Evolutionary conservation across 1,140 invertebrate species (phyloP), one percentile per base, ranked within the genome.

Genomic region (Diorhabda elongata): DNA sequence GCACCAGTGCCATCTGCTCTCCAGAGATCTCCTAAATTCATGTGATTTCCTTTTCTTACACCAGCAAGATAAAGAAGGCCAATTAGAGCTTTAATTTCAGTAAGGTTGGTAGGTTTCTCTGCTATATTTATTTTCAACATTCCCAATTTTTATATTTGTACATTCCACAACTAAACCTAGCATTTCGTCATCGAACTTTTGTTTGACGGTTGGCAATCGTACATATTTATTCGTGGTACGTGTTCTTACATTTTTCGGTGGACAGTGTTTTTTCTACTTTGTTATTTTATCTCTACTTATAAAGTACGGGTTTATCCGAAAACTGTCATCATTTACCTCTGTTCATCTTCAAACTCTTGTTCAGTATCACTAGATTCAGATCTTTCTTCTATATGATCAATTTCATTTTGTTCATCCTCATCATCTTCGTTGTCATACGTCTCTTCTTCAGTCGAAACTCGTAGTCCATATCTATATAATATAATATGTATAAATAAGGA

Each of bases 81-180:
- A 63, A 63, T 44, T n/a, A 63, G 44, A 6, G 44, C 41, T 45
- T 44, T 63, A 3, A 63, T 63, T 63, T 63, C 61, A 11, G 58
- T 2, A 47, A 47, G 5, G 45, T 47, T n/a, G n/a, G n/a, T n/a
- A n/a, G n/a, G n/a, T n/a, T n/a, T n/a, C n/a, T n/a, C n/a, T n/a
- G n/a, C n/a, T n/a, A n/a, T n/a, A n/a, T n/a, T n/a, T n/a, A n/a
- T n/a, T n/a, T n/a, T n/a, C n/a, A n/a, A n/a, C n/a, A n/a, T n/a
- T n/a, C n/a, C n/a, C n/a, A n/a, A n/a, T n/a, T n/a, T n/a, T n/a
- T n/a, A n/a, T n/a, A n/a, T n/a, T n/a, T n/a, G n/a, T n/a, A n/a
- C n/a, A n/a, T n/a, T n/a, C n/a, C n/a, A n/a, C n/a, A n/a, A n/a
- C n/a, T n/a, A n/a, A n/a, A n/a, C n/a, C n/a, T n/a, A n/a, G n/a